Base-by-base conservation (phyloP, 2,113 vertebrate genomes). In the Lanius collurio region DNA sequence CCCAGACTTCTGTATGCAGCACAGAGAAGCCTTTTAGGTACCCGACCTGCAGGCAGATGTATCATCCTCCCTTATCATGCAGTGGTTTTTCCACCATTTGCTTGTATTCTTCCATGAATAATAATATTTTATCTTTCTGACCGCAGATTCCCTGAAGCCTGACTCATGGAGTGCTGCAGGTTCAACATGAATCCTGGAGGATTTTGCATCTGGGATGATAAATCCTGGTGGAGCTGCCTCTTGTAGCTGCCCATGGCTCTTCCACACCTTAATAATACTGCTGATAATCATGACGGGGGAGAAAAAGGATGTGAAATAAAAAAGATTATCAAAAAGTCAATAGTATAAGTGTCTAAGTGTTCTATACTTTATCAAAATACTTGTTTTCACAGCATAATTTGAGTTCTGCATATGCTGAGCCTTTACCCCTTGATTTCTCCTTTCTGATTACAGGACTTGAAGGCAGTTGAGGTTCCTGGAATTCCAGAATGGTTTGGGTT, bases 151-250 rank as follows among this genome's bases (percentile, higher is more conserved):
- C 46, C 60, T 33, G 53, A 24, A 73, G 74, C 37, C 47, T 73
- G 53, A 44, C 64, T 53, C 44, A 17, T 1, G 3, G 42, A 53
- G 17, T 4, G 20, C 41, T 81, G 63, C 13, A 46, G 49, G 39
- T 86, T 79, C 8, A 0, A 10, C 0, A 2, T 3, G 22, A 30
- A 5, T 44, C 60, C 55, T 60, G 1, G 13, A 28, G 39, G 46
- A 35, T 8, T 59, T 74, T 28, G 9, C 12, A 15, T 41, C 65
- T 50, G 53, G 2, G 1, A 46, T 46, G 65, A 68, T 50, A 68
- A 74, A 82, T 77, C 20, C 2, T 17, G 42, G 28, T 19, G 47
- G 63, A 81, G 30, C 44, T 78, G 64, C 23, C 31, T 63, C 55
- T 59, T 69, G 73, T 4, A 79, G 70, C 49, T 70, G 62, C 49